Base-by-base conservation (phyloP, 2,888 invertebrate species). In the Eilema caniola region DNA sequence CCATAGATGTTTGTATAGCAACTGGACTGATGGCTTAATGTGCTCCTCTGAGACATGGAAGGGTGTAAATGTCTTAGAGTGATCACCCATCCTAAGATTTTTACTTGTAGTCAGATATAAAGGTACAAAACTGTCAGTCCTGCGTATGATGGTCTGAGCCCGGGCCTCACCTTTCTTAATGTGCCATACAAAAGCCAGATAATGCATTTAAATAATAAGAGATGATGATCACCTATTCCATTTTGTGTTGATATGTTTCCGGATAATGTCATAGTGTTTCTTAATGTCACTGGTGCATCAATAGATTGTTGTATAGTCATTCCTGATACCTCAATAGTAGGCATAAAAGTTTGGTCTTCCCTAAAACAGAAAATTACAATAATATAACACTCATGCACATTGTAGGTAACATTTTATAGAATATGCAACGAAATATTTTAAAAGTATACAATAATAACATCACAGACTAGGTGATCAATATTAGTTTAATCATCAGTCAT, bases 251-350 rank as follows among this genome's bases (percentile, higher is more conserved):
- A 97, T 69, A 98, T 95, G 83, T 97, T 97, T 11, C 98, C 98
- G 14, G 98, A 97, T 83, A 99, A 94, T 0, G 97, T 97, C 79
- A 98, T 96, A 0, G 98, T 98, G 85, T 99, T 98, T 82, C 97
- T 97, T 67, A 97, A 92, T 0, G 99, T 98, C 31, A 99, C 94
- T 0, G 99, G 99, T 62, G 98, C 98, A 90, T 99, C 99, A 63
- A 99, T 98, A 0, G 99, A 98, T 89, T 99, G 99, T 25, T 97
- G 97, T 86, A 99, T 97, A 62, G 97, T 97, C 98, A 99, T 98
- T 14, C 98, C 98, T n/a, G 98, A 98, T 47, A 99, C 97, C 95
- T 99, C 99, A 78, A 99, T 96, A 73, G 95, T 96, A 20, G 98
- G 98, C 84, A 98, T 92, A 11, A 96, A 86, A 61, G 95, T 92